Conservation (phyloP, 2,888 invertebrate species). For the Leptopterna dolabrata region DNA sequence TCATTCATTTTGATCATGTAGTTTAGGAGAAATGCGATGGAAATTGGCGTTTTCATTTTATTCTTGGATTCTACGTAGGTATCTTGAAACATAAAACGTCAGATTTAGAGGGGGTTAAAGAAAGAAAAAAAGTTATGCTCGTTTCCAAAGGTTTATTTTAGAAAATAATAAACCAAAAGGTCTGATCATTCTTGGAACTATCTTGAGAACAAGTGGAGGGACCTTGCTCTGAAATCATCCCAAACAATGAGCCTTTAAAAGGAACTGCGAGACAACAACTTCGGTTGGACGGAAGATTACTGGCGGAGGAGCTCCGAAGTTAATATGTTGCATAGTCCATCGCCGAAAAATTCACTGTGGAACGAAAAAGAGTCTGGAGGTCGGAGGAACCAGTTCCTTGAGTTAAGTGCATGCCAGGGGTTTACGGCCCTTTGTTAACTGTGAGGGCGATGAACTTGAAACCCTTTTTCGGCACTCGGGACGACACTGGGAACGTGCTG, state of each 20-base stretch:
- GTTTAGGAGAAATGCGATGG: no score
- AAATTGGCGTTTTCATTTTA: no score
- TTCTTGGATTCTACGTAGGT: no score
- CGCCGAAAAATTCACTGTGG: neutral
- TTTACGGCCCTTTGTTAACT: constrained; percentile 37
- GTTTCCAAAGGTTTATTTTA: no score
- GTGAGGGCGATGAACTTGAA: constrained; percentile 35
- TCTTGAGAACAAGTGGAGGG: neutral
- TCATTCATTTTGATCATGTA: no score
- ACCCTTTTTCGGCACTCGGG: neutral
- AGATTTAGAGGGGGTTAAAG: no score
- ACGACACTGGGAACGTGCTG: neutral
- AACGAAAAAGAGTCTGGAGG: neutral
- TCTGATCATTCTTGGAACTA: no score
- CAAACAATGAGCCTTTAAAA: no score
- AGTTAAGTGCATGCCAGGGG: constrained; percentile 37
- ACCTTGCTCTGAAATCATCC: neutral
- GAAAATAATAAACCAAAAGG: no score
- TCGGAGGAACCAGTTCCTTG: neutral
- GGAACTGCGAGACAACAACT: neutral
- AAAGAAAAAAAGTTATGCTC: no score
- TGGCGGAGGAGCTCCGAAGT: neutral
- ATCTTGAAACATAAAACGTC: no score
- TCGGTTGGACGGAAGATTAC: neutral
- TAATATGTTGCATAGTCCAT: neutral